Base-by-base conservation (phyloP, 2,888 invertebrate genomes). In the Diarsia dahlii region DNA sequence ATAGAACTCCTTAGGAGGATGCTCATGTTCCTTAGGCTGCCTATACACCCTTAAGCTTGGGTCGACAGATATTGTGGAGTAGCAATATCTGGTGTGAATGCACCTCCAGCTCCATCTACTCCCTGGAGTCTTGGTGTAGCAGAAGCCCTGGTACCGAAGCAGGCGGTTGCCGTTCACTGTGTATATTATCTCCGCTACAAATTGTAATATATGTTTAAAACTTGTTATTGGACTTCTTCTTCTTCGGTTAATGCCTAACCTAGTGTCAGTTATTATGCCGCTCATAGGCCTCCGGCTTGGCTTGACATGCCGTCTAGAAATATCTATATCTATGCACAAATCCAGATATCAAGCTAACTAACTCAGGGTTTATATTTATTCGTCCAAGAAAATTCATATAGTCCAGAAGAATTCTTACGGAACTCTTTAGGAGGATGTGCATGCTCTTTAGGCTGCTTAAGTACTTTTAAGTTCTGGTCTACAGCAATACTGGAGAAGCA, bases 81-180 rank as follows among this genome's bases (percentile, higher is more conserved):
- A 92, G 75, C 93, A 93, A 9, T 84, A 76, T 39, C 88, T 88
- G 0, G 93, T 93, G 64, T 91, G 89, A n/a, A 92, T 86, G 62
- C 93, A 93, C 0, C 93, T 85, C 93, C 93, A 93, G 50, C 87
- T 85, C 48, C 80, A 68, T 80, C 54, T 88, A 1, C 80, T 83
- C 13, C 82, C 79, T 0, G 89, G 88, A 20, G 85, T 76, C 73
- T 81, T 89, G 10, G 85, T 82, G 77, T 92, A 93, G 74, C 87
- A 91, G 76, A 90, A 88, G 1, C 84, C 84, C 66, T 86, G 79
- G 78, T 90, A 91, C 71, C 86, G 89, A 12, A 92, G 77, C 6
- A 90, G 79, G 6, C 77, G 71, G 62, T 84, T 87, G 10, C 89
- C 89, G 34, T 73, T 78, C 12, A 78, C 79, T 13, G 91, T 90